phyloP scores from a whole-genome alignment of 2,797 vertebrate species.

The Leptoclinus maculatus region DNA sequence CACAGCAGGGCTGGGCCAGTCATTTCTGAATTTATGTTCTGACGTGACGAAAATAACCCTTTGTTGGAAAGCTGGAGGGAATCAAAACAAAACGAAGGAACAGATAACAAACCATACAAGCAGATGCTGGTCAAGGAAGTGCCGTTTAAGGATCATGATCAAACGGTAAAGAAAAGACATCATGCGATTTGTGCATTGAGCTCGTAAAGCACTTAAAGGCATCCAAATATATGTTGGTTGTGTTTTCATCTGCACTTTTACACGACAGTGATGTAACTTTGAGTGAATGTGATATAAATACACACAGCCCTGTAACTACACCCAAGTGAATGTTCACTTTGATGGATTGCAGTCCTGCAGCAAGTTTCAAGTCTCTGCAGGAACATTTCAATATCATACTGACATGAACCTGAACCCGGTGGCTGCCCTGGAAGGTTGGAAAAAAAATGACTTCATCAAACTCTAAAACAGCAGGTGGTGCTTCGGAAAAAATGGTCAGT shows the following conservation, averaged over 20 bases:
- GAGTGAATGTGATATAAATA: not conserved
- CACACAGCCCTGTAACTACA: not conserved
- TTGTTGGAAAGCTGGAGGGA: not conserved
- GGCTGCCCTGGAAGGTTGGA: slow-evolving; percentile 6
- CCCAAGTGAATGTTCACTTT: not conserved
- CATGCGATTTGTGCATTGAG: not conserved
- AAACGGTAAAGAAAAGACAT: not conserved
- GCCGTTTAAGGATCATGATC: not conserved
- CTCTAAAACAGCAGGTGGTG: slow-evolving; percentile 28
- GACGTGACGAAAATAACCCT: not conserved
- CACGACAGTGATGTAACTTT: too few species aligned
- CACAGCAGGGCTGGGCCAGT: too few species aligned
- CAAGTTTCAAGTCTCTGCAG: slow-evolving; percentile 5
- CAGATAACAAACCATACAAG: not conserved
- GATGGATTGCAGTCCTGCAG: not conserved
- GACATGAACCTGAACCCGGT: slow-evolving; percentile 13
- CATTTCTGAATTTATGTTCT: not conserved
- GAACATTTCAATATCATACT: slow-evolving; percentile 12
- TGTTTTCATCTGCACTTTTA: not conserved
- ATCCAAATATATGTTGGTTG: not conserved
- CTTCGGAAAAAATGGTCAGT: slow-evolving; percentile 45
- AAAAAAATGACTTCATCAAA: slow-evolving; percentile 24
- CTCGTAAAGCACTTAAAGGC: not conserved
- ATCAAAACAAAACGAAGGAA: not conserved
- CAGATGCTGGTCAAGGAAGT: not conserved